Evolutionary conservation across 1,140 invertebrate genomes (phyloP).

Genomic region (Drosophila mojavensis): DNA sequence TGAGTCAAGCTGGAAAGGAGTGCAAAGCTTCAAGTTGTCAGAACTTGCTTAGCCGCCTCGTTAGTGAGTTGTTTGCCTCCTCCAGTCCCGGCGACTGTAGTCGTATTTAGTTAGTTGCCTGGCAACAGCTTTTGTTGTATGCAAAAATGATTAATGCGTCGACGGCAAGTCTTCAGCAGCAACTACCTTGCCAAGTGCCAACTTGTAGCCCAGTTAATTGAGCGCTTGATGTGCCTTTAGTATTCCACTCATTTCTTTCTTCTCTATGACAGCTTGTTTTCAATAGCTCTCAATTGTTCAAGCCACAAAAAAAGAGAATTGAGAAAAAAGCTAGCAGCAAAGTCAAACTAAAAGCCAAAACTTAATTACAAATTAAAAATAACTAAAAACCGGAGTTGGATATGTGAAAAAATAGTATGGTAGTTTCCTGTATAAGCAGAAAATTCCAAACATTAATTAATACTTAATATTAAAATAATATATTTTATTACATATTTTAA

Average conservation of each 20-base stretch:
- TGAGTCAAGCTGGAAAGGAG: constrained; percentile 23
- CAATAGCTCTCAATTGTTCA: constrained; percentile 62
- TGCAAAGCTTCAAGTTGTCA: constrained; percentile 58
- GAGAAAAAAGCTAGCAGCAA: constrained; percentile 12
- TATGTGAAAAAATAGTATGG: too few species aligned
- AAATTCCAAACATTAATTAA: too few species aligned
- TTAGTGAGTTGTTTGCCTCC: constrained; percentile 44
- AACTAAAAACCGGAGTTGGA: not conserved
- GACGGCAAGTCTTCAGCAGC: constrained; percentile 11
- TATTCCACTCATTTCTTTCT: constrained; percentile 6
- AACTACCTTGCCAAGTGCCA: constrained; percentile 32
- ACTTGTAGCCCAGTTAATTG: constrained; percentile 71
- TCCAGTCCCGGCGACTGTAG: not conserved
- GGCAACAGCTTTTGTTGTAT: constrained; percentile 63
- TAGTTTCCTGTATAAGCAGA: not conserved
- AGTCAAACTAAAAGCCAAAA: constrained; percentile 48
- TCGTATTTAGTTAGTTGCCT: constrained; percentile 5
- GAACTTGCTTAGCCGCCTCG: constrained; percentile 67
- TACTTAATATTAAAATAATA: too few species aligned
- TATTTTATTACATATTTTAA: too few species aligned
- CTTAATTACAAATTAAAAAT: constrained; percentile 59
- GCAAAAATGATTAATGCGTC: constrained; percentile 77
- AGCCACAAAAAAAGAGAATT: constrained; percentile 14
- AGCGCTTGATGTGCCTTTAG: constrained; percentile 55
- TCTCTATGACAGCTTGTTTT: constrained; percentile 53